These are phyloP conservation scores for Aptenodytes patagonicus DNA, from an alignment of 2,113 vertebrate species.

Conservation along the genomic window DNA sequence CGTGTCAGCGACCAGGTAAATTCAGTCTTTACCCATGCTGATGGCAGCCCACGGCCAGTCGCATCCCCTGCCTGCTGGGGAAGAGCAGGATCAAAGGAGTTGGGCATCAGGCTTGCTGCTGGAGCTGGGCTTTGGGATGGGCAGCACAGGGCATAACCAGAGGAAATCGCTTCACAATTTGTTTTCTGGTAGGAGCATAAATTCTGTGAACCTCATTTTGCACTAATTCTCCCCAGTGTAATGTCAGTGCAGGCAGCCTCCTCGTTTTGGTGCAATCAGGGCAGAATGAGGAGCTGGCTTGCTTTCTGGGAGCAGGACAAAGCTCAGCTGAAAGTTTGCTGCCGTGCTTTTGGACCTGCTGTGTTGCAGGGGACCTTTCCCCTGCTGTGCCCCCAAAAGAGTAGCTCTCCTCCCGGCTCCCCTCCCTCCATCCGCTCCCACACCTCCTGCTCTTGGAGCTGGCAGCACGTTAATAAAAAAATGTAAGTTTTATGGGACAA, in stretches of 20 bases:
- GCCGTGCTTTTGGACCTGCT: background rate
- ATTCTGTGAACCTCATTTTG: background rate
- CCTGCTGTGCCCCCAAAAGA: background rate
- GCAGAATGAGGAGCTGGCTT: background rate
- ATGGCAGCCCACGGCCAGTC: accelerated
- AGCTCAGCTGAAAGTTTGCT: background rate
- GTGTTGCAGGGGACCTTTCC: background rate
- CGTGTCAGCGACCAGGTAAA: background rate
- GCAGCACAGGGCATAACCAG: background rate
- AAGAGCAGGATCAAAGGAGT: background rate
- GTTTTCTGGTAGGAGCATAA: background rate
- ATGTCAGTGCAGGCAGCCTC: background rate
- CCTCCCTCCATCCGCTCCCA: background rate
- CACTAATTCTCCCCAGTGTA: background rate
- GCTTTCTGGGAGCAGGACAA: background rate
- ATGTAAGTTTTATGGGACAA: slow-evolving; percentile 72
- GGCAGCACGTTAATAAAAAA: slow-evolving; percentile 76
- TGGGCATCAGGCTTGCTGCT: background rate
- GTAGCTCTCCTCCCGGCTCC: background rate
- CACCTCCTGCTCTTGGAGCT: background rate
- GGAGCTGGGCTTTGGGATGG: background rate
- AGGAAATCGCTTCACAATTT: background rate
- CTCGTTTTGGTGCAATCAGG: background rate
- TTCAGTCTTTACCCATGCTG: background rate
- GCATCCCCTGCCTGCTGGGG: background rate